Evolutionary conservation across 2,113 vertebrate genomes (phyloP), one percentile per base, ranked within the genome.

Genomic region (Narcine bancroftii): DNA sequence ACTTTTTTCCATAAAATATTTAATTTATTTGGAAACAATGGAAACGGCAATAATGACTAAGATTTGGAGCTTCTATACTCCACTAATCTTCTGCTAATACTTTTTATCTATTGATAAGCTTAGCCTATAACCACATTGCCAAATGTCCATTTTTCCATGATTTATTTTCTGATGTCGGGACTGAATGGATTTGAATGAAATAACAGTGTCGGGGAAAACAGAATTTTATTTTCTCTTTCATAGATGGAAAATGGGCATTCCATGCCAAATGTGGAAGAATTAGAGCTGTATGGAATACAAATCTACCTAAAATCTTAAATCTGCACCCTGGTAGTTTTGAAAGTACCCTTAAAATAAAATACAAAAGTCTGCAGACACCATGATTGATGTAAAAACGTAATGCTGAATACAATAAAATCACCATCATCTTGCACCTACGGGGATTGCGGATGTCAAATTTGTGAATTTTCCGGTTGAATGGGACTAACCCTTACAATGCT

Each of bases 81-180:
- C 77, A 50, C 77, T 81, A 81, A 81, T 81, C 77, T 29, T 33
- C 77, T 26, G 29, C 77, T 81, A 81, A 81, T 81, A 81, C 77
- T 50, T 81, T 50, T 24, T 47, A n/a, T 81, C 45, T 50, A 33
- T 81, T 81, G 50, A 81, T 81, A 81, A 50, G 77, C 77, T 81
- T 81, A 33, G 24, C 77, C 11, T 81, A 81, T 81, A 81, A 50
- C 77, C 10, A 26, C 26, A 81, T 45, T 29, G 26, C 77, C 77
- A 81, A 81, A 45, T 81, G 77, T 81, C 47, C 47, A 81, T 33
- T 53, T 50, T 81, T 50, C 77, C 26, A 50, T 53, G 77, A 24
- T 81, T 81, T 81, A 53, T 50, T 50, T 81, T 81, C 45, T 81
- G 45, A 75, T 75, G n/a, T 10, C 33, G 19, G 72, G 45, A 50